Percentiles rank a stretch among this genome's conserved stretches.
Evolutionary conservation across 2,888 invertebrate genomes (phyloP).

Genomic region (Eupithecia exiguata): DNA sequence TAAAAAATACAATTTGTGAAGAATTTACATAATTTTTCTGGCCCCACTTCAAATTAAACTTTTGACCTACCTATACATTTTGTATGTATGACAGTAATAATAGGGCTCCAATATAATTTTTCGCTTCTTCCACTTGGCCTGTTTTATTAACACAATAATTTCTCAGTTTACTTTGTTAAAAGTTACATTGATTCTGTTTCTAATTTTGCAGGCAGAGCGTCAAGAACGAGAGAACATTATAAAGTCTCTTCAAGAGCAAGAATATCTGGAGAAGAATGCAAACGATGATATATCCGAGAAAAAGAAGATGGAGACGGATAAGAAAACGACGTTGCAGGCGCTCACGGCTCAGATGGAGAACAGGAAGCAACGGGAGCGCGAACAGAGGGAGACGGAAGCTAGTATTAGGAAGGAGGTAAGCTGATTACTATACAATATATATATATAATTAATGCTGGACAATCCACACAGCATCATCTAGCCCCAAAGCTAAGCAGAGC

Average conservation of each 20-base stretch:
- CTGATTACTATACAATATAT: no score
- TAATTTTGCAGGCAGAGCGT: conserved; percentile 55
- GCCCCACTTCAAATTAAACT: no score
- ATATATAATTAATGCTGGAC: no score
- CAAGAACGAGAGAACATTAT: conserved; percentile 74
- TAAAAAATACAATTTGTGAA: no score
- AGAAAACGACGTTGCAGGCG: conserved; percentile 63
- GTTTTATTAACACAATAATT: not conserved
- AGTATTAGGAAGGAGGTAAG: conserved; percentile 70
- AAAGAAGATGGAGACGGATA: conserved; percentile 61
- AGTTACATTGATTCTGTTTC: not conserved
- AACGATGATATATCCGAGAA: conserved; percentile 65
- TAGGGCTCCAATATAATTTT: no score
- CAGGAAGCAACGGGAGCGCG: conserved; percentile 44
- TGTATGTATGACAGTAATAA: no score
- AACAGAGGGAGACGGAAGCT: conserved; percentile 65
- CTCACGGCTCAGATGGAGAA: conserved; percentile 61
- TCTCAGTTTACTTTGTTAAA: no score
- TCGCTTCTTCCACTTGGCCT: no score
- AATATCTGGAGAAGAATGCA: conserved; percentile 74
- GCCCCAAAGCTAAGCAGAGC: no score
- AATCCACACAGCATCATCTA: not conserved
- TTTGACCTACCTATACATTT: no score
- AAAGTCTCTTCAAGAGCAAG: conserved; percentile 77
- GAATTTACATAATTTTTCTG: no score